Evolutionary conservation across 2,888 invertebrate genomes (phyloP).

Genomic region (Orchesellides sinensis): DNA sequence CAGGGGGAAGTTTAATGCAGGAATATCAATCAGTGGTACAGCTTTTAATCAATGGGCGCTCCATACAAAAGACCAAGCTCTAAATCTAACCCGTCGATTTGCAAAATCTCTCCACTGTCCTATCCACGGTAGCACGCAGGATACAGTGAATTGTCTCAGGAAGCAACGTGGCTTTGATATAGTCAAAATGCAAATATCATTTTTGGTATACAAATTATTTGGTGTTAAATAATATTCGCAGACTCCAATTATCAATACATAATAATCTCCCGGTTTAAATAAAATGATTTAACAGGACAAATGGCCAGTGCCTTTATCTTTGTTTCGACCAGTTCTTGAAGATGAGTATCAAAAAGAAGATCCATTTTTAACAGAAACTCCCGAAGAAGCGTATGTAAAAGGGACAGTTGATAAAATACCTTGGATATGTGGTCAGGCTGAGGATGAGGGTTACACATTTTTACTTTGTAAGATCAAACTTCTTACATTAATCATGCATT

Average conservation of each 20-base stretch:
- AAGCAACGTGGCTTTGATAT: slow-evolving; percentile 51
- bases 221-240: neutral
- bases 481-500: too few relatives aligned
- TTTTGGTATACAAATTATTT: slow-evolving; percentile 45
- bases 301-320: slow-evolving; percentile 52
- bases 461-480: slow-evolving; percentile 56
- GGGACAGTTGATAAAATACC: slow-evolving; percentile 66
- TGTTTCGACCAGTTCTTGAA: slow-evolving; percentile 65
- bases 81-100: slow-evolving; percentile 55
- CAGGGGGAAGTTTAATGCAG: slow-evolving; percentile 57
- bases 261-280: neutral
- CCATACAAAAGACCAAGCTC: slow-evolving; percentile 46
- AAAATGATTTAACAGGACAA: slow-evolving; percentile 45
- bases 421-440: slow-evolving; percentile 58
- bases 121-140: slow-evolving; percentile 42
- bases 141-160: slow-evolving; percentile 55
- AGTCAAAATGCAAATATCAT: slow-evolving; percentile 55
- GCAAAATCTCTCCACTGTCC: slow-evolving; percentile 66
- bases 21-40: slow-evolving; percentile 68
- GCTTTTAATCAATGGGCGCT: slow-evolving; percentile 70
- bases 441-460: slow-evolving; percentile 68
- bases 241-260: neutral
- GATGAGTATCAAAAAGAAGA: slow-evolving; percentile 44
- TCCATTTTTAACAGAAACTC: slow-evolving; percentile 67
- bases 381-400: slow-evolving; percentile 68